Evolutionary conservation across 2,113 vertebrate genomes (phyloP).

Genomic region (Callorhinus ursinus): DNA sequence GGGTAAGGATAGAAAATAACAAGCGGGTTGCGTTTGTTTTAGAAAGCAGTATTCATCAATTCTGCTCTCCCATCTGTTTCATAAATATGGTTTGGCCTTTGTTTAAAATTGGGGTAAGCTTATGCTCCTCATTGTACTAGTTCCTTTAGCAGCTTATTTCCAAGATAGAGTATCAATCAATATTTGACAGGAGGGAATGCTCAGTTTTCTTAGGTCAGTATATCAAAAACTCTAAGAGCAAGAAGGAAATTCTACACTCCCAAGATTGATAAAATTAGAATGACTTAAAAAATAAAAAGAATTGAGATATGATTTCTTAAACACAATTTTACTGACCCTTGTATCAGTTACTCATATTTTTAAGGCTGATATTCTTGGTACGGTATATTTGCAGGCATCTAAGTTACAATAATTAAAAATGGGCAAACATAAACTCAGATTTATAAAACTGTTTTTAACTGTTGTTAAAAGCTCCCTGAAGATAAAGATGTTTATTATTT

Average conservation of each 20-base stretch:
- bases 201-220: neutral
- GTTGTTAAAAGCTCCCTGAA: neutral
- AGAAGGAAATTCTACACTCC: neutral
- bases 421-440: neutral
- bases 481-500: slow-evolving; percentile 3
- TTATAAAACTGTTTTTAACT: neutral
- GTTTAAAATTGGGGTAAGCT: neutral
- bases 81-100: neutral
- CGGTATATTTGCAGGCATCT: neutral
- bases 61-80: neutral
- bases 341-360: neutral
- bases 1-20: neutral
- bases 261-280: neutral
- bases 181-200: neutral
- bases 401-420: neutral
- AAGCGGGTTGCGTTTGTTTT: neutral
- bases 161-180: neutral
- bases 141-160: neutral
- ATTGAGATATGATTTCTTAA: neutral
- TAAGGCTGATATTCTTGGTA: neutral
- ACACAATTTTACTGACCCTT: neutral
- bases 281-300: neutral
- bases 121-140: neutral
- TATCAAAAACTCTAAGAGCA: neutral
- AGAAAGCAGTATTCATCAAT: neutral